phyloP scores from a whole-genome alignment of 2,797 vertebrate species.

The Myotis findleyi region DNA sequence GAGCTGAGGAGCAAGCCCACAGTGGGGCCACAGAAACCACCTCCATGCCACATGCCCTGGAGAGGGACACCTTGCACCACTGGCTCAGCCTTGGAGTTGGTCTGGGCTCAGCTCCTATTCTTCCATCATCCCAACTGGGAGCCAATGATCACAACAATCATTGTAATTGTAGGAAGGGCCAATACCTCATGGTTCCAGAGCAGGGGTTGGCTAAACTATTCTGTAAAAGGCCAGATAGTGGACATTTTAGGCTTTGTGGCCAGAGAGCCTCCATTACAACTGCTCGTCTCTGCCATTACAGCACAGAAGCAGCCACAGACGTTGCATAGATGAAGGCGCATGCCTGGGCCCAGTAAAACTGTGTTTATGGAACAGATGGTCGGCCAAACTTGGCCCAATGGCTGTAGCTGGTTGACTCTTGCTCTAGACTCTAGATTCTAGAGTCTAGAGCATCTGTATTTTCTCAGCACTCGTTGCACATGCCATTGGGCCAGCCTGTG shows the following conservation, averaged over 20 bases:
- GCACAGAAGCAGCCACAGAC: neutral
- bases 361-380: neutral
- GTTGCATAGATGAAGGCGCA: neutral
- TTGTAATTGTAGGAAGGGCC: neutral
- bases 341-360: neutral
- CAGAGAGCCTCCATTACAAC: neutral
- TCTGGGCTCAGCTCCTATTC: neutral
- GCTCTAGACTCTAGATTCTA: neutral
- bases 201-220: neutral
- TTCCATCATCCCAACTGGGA: neutral
- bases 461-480: neutral
- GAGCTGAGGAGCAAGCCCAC: too few species aligned
- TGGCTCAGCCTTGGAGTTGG: neutral
- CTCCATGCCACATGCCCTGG: accelerated
- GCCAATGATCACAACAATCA: neutral
- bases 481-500: neutral
- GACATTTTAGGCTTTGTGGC: neutral
- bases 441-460: neutral
- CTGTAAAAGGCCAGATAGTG: neutral
- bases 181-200: neutral
- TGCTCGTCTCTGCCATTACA: neutral
- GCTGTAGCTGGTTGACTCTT: neutral
- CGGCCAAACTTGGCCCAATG: neutral
- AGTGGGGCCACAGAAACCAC: neutral
- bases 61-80: neutral